Conservation (phyloP, 2,888 invertebrate genomes). For the Chouioia cunea region DNA sequence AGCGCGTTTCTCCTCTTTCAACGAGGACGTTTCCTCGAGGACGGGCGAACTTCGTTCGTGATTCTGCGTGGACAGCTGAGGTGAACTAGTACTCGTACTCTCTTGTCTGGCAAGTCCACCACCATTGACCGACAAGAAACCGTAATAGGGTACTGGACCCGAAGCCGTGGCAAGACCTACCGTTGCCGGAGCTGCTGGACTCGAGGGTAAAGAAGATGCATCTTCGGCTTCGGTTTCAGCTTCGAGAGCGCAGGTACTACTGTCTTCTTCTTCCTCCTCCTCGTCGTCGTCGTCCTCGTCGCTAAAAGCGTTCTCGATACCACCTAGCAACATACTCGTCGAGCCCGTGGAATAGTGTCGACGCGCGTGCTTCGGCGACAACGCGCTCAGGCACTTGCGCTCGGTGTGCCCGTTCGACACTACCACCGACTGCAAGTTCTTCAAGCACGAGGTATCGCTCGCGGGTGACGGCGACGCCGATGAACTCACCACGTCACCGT, state of each 20-base stretch:
- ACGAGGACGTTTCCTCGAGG: conserved; percentile 53
- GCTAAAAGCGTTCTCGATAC: conserved; percentile 59
- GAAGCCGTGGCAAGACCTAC: conserved; percentile 67
- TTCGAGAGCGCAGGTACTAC: conserved; percentile 28
- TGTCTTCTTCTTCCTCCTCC: conserved; percentile 50
- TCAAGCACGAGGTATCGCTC: conserved; percentile 46
- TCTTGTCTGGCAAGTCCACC: conserved; percentile 66
- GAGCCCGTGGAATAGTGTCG: conserved; percentile 41
- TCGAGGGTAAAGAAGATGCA: conserved; percentile 62
- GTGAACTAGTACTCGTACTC: conserved; percentile 66
- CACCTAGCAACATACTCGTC: conserved; percentile 58
- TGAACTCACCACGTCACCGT: conserved; percentile 55
- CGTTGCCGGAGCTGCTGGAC: conserved; percentile 62
- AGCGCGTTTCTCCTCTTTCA: conserved; percentile 43
- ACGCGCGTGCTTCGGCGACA: conserved; percentile 39
- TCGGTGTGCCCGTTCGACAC: conserved; percentile 52
- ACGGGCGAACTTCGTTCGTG: conserved; percentile 59
- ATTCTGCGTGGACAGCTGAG: conserved; percentile 60
- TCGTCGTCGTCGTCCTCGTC: conserved; percentile 56
- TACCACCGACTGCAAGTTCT: conserved; percentile 42
- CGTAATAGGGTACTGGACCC: conserved; percentile 65
- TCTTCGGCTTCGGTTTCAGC: conserved; percentile 43
- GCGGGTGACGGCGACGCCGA: conserved; percentile 59
- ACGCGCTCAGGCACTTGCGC: conserved; percentile 39
- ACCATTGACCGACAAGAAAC: conserved; percentile 69